Evolutionary conservation across 2,797 vertebrate species (phyloP).

Genomic region (Brachyrhaphis roseni): DNA sequence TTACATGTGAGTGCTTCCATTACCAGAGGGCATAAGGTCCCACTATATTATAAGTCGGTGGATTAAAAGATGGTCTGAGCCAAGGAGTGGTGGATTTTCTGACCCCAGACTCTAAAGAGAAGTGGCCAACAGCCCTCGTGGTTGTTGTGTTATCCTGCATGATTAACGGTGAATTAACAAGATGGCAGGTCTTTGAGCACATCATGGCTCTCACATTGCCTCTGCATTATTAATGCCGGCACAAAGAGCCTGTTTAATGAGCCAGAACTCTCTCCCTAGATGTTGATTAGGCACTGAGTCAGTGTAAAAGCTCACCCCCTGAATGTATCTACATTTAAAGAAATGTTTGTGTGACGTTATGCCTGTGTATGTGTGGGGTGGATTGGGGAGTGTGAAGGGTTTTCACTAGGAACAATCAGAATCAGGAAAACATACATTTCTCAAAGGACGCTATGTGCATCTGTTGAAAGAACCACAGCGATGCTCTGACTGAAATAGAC

Average conservation of each 20-base stretch:
- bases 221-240: conserved; percentile 78
- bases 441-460: background rate
- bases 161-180: conserved; percentile 77
- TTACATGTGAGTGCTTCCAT: conserved; percentile 15
- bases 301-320: conserved; percentile 51
- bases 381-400: background rate
- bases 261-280: conserved; percentile 70
- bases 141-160: conserved; percentile 73
- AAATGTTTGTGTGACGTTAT: background rate
- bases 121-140: conserved; percentile 55
- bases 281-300: conserved; percentile 69
- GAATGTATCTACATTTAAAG: conserved; percentile 45
- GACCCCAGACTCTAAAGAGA: conserved; percentile 29
- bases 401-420: no score
- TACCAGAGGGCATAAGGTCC: background rate
- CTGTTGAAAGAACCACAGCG: background rate
- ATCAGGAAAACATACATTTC: background rate
- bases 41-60: background rate
- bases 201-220: conserved; percentile 58
- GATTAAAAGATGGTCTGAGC: conserved; percentile 9
- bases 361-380: background rate
- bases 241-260: conserved; percentile 79
- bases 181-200: conserved; percentile 74
- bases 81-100: conserved; percentile 28
- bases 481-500: background rate